Percentiles rank a stretch among this genome's conserved stretches.
Evolutionary conservation across 2,797 vertebrate species (phyloP).

Genomic region (Pangasius mekongensis): DNA sequence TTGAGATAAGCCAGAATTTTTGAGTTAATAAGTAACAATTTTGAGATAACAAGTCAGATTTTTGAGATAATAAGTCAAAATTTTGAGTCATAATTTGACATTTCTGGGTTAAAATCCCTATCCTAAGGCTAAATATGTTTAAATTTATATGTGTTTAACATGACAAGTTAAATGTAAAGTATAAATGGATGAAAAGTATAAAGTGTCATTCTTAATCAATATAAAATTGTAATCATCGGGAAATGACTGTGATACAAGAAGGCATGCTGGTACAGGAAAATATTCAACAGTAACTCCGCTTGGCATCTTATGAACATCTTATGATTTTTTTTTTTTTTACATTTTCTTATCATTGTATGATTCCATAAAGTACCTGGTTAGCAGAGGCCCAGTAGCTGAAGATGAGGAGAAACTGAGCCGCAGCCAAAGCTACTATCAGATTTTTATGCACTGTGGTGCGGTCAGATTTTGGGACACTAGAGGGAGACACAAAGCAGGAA

Average conservation of each 20-base stretch:
- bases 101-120: neutral
- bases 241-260: neutral
- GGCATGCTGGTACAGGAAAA: neutral
- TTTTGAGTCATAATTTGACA: neutral
- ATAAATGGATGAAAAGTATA: neutral
- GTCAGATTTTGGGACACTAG: slow-evolving; percentile 86
- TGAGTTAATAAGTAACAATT: neutral
- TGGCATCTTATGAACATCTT: neutral
- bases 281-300: neutral
- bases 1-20: neutral
- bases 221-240: neutral
- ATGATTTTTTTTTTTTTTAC: neutral
- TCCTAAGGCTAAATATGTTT: neutral
- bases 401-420: slow-evolving; percentile 86
- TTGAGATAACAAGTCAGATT: neutral
- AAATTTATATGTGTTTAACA: neutral
- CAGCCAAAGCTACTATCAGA: slow-evolving; percentile 84
- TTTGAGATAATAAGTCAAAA: neutral
- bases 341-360: neutral
- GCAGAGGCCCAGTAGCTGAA: slow-evolving; percentile 83
- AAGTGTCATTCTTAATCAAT: neutral
- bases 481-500: slow-evolving; percentile 42
- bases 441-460: slow-evolving; percentile 91
- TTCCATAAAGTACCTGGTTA: slow-evolving; percentile 73
- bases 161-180: neutral